Evolutionary conservation across 2,113 vertebrate genomes (phyloP), one percentile per base, ranked within the genome.

Genomic region (Buteo buteo): DNA sequence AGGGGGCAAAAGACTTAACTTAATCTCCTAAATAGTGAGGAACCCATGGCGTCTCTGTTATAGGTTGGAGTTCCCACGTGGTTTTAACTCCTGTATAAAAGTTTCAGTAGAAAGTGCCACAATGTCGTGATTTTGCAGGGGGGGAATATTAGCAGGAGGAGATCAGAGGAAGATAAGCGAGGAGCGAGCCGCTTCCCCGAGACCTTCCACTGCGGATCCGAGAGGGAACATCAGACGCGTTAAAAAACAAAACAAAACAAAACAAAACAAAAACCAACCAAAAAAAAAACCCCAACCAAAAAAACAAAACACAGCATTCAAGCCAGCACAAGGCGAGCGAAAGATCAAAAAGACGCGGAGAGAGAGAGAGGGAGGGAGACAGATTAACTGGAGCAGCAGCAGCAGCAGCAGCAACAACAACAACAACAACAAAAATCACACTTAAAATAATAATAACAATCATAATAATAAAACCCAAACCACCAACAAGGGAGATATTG

Each of bases 11-110:
- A 94, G 92, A 95, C 97, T 98, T 97, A 97, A 98, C 92, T 96
- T 97, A 97, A 96, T 98, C 97, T 97, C 92, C 92, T 88, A 93
- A 94, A 96, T 79, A 96, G 96, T 94, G 97, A 98, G 96, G 98
- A 96, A 83, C 97, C 96, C 93, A 95, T 95, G 94, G 93, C 97
- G 97, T 93, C 94, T 92, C 96, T 96, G 96, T 97, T 95, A 97
- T 98, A 98, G 99, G 98, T 97, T 97, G 98, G 98, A 97, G 98
- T 97, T 97, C 98, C 98, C 99, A 99, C 99, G 99, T 99, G 99
- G 98, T 99, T 98, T 97, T 94, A 86, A 97, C 97, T 98, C 96
- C 97, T 94, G 98, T 99, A 99, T 98, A 99, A 98, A 99, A 99
- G 98, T 99, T 99, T 98, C 98, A 95, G 97, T 97, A 98, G 94